Percentiles rank a stretch among this genome's conserved stretches.
These are phyloP conservation scores for Xyrichtys novacula DNA, from an alignment of 2,797 vertebrate genomes.

Conservation along the genomic window DNA sequence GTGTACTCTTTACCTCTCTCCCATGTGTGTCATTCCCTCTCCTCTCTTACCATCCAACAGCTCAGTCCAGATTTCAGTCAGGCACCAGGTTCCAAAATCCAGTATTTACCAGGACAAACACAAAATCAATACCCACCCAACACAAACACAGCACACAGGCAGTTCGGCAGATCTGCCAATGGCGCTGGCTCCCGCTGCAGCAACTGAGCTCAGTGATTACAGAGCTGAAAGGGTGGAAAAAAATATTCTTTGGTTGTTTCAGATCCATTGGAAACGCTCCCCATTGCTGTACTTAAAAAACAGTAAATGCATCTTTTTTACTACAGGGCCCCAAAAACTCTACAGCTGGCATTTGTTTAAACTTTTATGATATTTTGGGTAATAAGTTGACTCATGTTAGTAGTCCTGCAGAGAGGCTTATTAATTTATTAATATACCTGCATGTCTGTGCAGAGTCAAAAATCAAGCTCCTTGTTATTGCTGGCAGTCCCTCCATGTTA, in stretches of 20 bases:
- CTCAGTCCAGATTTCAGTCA: slow-evolving; percentile 64
- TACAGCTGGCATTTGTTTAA: too few relatives aligned
- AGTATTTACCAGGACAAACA: slow-evolving; percentile 77
- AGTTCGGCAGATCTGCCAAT: slow-evolving; percentile 62
- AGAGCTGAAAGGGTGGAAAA: slow-evolving; percentile 37
- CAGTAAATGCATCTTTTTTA: slow-evolving; percentile 12
- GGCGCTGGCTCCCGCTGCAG: slow-evolving; percentile 51
- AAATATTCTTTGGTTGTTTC: slow-evolving; percentile 36
- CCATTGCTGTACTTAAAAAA: slow-evolving; percentile 4
- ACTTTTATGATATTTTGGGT: too few relatives aligned
- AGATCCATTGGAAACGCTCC: slow-evolving; percentile 33
- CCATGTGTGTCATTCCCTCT: slow-evolving; percentile 49
- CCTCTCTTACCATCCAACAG: slow-evolving; percentile 58
- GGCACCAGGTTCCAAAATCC: slow-evolving; percentile 63
- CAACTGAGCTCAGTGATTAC: slow-evolving; percentile 61
- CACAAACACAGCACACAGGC: slow-evolving; percentile 66
- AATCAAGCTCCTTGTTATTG: too few relatives aligned
- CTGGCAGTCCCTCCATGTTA: too few relatives aligned
- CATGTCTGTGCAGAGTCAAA: too few relatives aligned
- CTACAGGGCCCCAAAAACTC: slow-evolving; percentile 11
- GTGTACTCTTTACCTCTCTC: slow-evolving; percentile 50
- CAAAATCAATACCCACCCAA: slow-evolving; percentile 74
- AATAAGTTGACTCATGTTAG: too few relatives aligned
- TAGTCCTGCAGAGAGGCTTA: too few relatives aligned
- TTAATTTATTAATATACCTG: too few relatives aligned